Base-by-base conservation (phyloP, 1,140 invertebrate species). In the Dendrolimus kikuchii region DNA sequence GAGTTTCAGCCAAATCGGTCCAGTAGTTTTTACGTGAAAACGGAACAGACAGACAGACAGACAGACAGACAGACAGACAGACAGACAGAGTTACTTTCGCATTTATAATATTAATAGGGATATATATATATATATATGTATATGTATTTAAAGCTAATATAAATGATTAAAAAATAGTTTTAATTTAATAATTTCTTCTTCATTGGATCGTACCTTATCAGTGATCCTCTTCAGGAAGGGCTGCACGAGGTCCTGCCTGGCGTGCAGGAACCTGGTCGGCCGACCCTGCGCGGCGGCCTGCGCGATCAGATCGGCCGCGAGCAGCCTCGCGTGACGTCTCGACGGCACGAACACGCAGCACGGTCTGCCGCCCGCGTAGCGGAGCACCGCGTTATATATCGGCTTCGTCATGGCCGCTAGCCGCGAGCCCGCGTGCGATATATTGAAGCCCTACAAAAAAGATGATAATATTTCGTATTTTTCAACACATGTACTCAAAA, bases 361-460 rank as follows among this genome's bases (percentile, higher is more conserved):
- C 0, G 99, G 98, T 74, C 96, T 96, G 60, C 93, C 92, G 0
- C 94, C 91, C 50, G 96, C 96, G 71, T 98, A 92, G 44, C 95
- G 92, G 2, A 95, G 64, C n/a, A 99, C 95, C 1, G 96, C 93
- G 76, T 98, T 97, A 83, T 99, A 99, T 0, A 97, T 94, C 0
- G 98, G 98, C 78, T 99, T 99, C 0, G 95, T 94, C 99, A 99
- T 99, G 0, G 98, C 96, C 3, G 98, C 93, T 2, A 99, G 89
- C 37, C 99, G 90, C 0, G 98, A 97, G 3, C 95, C 95, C 77
- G 98, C 99, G 86, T 99, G 98, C 0, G 96, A 98, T 7, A 99
- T 96, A 87, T 99, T 99, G 78, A 99, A 97, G 7, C 98, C 97
- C 89, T 95, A 88, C 0, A 5, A 44, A 53, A 23, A 7, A 55